phyloP scores from a whole-genome alignment of 2,797 vertebrate species.

The Xyrichtys novacula region DNA sequence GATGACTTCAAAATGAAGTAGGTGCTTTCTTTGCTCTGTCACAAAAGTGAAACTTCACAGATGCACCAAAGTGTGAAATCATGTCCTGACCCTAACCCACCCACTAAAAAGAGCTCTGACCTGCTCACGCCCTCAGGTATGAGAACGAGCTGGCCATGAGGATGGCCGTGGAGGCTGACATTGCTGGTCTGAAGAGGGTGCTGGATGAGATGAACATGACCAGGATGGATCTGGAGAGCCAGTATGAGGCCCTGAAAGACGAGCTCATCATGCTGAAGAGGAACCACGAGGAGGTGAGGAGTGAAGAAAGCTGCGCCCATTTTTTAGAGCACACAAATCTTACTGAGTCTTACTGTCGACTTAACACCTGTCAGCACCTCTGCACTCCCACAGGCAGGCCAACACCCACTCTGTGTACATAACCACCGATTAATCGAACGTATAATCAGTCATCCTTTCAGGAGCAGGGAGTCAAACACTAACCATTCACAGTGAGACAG shows the following conservation, averaged over 20 bases:
- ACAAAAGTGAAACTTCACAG: conserved; percentile 34
- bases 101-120: conserved; percentile 7
- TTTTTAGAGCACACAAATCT: not conserved
- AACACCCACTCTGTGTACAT: conserved; percentile 22
- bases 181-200: conserved; percentile 73
- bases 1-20: conserved; percentile 82
- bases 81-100: conserved; percentile 11
- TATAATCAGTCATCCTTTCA: conserved; percentile 33
- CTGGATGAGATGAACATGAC: conserved; percentile 83
- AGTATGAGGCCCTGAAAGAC: conserved; percentile 86
- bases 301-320: no score
- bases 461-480: conserved; percentile 11
- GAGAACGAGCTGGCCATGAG: conserved; percentile 81
- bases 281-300: conserved; percentile 85
- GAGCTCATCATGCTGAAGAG: conserved; percentile 84
- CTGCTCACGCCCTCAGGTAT: conserved; percentile 58
- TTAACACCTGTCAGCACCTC: conserved; percentile 8
- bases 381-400: conserved; percentile 8
- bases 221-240: conserved; percentile 84
- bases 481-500: conserved; percentile 20
- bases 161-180: conserved; percentile 82
- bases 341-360: not conserved
- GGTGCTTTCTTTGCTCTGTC: conserved; percentile 34
- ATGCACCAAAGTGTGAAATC: conserved; percentile 6
- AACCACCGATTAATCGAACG: conserved; percentile 17